Evolutionary conservation across 2,113 vertebrate genomes (phyloP).

Genomic region (Numida meleagris): DNA sequence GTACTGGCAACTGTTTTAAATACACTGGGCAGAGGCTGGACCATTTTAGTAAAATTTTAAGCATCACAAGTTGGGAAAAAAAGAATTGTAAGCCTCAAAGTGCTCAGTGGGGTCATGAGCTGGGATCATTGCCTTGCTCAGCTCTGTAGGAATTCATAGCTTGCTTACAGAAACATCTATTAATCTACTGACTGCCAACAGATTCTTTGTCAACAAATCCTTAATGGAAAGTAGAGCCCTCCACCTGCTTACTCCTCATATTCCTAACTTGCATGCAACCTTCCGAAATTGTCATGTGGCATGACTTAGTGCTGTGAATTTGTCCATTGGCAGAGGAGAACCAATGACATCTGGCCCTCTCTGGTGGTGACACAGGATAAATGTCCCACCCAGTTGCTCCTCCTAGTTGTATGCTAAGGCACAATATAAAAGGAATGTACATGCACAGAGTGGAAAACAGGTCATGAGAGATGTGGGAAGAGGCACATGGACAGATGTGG

Average conservation of each 20-base stretch:
- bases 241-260: conserved; percentile 5
- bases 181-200: conserved; percentile 23
- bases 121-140: not conserved
- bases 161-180: conserved; percentile 3
- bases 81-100: not conserved
- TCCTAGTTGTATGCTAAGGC: not conserved
- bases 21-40: not conserved
- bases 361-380: not conserved
- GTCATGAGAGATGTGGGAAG: not conserved
- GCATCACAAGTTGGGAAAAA: not conserved
- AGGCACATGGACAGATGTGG: rapidly evolving
- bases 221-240: not conserved
- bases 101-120: not conserved
- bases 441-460: not conserved
- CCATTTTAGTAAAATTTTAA: not conserved
- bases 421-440: not conserved
- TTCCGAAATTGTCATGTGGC: not conserved
- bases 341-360: not conserved
- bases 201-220: conserved; percentile 28
- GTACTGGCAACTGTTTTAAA: not conserved
- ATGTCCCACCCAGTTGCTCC: not conserved
- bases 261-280: conserved; percentile 3
- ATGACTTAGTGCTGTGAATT: not conserved
- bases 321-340: not conserved
- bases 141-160: not conserved